Evolutionary conservation across 2,797 vertebrate species (phyloP).

Genomic region (Apogon hyalosoma): DNA sequence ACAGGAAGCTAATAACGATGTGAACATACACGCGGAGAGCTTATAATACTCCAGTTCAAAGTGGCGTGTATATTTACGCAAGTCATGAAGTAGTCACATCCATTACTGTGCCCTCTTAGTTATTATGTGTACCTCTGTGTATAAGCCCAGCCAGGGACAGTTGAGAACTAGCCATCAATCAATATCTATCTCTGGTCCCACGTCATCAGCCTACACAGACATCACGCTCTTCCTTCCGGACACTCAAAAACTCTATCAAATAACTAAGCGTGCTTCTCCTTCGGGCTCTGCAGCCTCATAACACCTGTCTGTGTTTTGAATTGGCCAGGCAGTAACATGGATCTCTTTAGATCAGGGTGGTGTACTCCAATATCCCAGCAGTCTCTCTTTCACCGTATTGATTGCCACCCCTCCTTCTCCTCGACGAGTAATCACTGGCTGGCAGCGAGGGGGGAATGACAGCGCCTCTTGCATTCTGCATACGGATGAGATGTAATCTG

Average conservation of each 20-base stretch:
- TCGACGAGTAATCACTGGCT: slow-evolving; percentile 68
- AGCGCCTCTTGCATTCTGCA: slow-evolving; percentile 58
- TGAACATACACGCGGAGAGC: too few relatives aligned
- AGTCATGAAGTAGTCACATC: too few relatives aligned
- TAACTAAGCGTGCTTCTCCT: slow-evolving; percentile 1
- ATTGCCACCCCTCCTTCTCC: slow-evolving; percentile 50
- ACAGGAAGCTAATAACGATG: too few relatives aligned
- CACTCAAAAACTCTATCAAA: slow-evolving; percentile 43
- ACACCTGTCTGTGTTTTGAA: slow-evolving; percentile 47
- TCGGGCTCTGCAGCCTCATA: not conserved
- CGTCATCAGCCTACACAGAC: slow-evolving; percentile 9
- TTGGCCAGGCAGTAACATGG: slow-evolving; percentile 36
- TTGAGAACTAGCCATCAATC: too few relatives aligned
- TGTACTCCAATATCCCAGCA: slow-evolving; percentile 61
- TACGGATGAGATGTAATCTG: slow-evolving; percentile 73
- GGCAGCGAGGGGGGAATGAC: slow-evolving; percentile 51
- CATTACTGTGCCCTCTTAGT: too few relatives aligned
- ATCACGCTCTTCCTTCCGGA: slow-evolving; percentile 20
- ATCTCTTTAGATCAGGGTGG: slow-evolving; percentile 56
- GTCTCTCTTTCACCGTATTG: slow-evolving; percentile 65
- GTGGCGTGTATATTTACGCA: too few relatives aligned
- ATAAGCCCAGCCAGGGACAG: too few relatives aligned
- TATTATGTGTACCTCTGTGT: too few relatives aligned
- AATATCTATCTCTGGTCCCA: slow-evolving; percentile 5
- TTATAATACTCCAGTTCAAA: too few relatives aligned